Evolutionary conservation across 35 echinoderm and acorn worm genomes (phyloP), one percentile per base, ranked within the genome.

Genomic region (Amphiura filiformis): DNA sequence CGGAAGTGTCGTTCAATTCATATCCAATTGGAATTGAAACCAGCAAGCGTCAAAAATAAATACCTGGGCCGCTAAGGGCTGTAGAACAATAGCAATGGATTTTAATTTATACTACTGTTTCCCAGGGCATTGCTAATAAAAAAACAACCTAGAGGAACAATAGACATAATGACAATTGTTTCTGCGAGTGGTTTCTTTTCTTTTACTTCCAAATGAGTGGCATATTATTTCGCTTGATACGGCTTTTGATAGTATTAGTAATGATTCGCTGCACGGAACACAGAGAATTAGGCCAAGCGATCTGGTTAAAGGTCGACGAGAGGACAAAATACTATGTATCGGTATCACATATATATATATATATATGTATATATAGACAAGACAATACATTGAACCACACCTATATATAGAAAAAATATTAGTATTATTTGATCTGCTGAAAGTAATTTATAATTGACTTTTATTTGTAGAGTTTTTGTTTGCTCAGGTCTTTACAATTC

Each of bases 1-100:
- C 61, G 61, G 61, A 70, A 70, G 61, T 70, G 61, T 70, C 61
- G 61, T 30, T 70, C 61, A 70, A 70, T 70, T 70, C 61, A 18
- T 70, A 26, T 18, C 17, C 61, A 30, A 70, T 70, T 70, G 7
- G 26, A 70, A 70, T 13, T 70, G 15, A 30, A 70, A 70, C 26
- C 2, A 47, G 41, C 28, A 70, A 70, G 61, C 28, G 61, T 18
- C 61, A 70, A 70, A 70, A 70, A 70, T 70, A 70, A 70, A 70
- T 30, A 70, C 28, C 61, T 70, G 5, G 41, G 41, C 41, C 41
- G 17, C 41, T 13, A 26, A 70, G 4, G 7, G 61, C n/a, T n/a
- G 17, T 70, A n/a, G 61, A 70, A 70, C 61, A 70, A 70, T 70
- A n/a, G 61, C 61, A 70, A 70, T 70, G 61, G 1, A 13, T 30